Base-by-base conservation (phyloP, 2,888 invertebrate genomes). In the Ormyrus pomaceus region DNA sequence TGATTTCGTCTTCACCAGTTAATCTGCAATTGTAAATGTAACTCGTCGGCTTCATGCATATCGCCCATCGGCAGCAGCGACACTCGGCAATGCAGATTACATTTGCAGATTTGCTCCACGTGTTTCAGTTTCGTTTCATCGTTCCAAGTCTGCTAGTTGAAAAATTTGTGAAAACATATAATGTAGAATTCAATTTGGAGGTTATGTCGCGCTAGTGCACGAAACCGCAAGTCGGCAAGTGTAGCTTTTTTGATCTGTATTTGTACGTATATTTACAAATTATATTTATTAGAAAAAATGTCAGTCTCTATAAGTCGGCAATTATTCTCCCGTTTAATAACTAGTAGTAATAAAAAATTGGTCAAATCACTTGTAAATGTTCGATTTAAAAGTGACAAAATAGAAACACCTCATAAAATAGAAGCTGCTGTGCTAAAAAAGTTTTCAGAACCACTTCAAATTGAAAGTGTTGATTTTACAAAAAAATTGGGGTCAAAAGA, bases 401-500 rank as follows among this genome's bases (percentile, higher is more conserved):
- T 65, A 53, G 84, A 84, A n/a, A n/a, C n/a, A 56, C 80, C 85
- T 10, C 84, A 84, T 13, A 87, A 84, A 83, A 86, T 89, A 72
- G 86, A 87, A 79, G 92, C 93, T 7, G 94, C 93, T 0, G 90
- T 93, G 34, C 87, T 93, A 66, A 91, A 91, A 82, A 89, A 92
- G 82, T 87, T 91, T 66, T 91, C 91, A 2, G 88, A 92, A 84
- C 92, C 93, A 0, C 85, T 94, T n/a, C 87, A 89, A 62, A 89
- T 94, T 55, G 91, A 92, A 86, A 91, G 92, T 81, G 56, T 91
- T 9, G 89, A 91, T 70, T 84, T 86, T 51, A 88, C 89, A 6
- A 88, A 88, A 73, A 89, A 91, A 83, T 85, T 93, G 10, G 88
- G 91, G 75, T 87, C 91, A n/a, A 91, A 91, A 68, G 91, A 93